Conservation (phyloP, 2,888 invertebrate species). For the Calameuta filiformis region DNA sequence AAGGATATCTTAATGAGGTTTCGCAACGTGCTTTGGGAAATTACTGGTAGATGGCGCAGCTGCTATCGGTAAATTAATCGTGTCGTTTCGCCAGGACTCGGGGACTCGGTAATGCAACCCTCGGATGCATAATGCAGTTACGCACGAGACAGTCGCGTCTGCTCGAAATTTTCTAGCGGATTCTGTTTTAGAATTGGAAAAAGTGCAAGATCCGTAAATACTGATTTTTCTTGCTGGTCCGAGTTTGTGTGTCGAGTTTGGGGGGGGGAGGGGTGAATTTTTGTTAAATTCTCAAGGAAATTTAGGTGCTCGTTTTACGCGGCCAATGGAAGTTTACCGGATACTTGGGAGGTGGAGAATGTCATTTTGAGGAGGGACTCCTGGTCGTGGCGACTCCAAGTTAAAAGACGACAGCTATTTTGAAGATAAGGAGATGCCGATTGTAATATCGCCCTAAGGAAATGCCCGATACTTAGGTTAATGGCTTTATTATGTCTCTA, state of each 20-base stretch:
- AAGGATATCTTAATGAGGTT: neutral
- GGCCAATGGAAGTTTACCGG: neutral
- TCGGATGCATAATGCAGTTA: neutral
- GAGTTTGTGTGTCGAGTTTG: too few relatives aligned
- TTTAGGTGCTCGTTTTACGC: neutral
- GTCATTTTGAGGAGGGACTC: neutral
- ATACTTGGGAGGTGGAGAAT: neutral
- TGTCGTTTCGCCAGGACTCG: neutral
- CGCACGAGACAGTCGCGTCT: neutral
- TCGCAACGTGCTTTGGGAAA: neutral
- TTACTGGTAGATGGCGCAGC: neutral
- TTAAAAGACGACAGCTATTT: neutral
- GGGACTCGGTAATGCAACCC: neutral
- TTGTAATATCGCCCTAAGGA: neutral
- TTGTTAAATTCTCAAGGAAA: neutral
- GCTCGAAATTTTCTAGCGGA: neutral
- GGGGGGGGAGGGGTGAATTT: neutral
- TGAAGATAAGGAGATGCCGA: neutral
- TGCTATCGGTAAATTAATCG: neutral
- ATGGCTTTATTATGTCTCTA: constrained; percentile 1
- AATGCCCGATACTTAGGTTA: neutral
- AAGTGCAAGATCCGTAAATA: neutral
- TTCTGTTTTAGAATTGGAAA: neutral
- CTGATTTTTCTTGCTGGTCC: accelerated
- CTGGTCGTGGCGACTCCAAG: neutral